Base-by-base conservation (phyloP, 1,140 invertebrate genomes). In the Drosophila orosa region DNA sequence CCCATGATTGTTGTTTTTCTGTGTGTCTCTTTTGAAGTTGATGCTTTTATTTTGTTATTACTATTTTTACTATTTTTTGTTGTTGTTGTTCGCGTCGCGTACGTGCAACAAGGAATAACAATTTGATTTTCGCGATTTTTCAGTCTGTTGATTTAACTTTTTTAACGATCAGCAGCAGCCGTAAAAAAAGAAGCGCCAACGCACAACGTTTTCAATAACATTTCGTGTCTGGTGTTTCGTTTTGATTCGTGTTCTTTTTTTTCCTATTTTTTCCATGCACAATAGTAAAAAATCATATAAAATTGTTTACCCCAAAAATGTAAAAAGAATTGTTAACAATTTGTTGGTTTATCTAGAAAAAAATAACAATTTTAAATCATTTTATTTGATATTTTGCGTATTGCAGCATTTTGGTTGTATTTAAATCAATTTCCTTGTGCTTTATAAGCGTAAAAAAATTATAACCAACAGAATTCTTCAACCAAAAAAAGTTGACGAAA, bases 171-270 rank as follows among this genome's bases (percentile, higher is more conserved):
- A 33, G 48, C 31, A 39, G 50, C 8, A 29, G 60, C 65, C 50
- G 52, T 58, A 69, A 66, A 66, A 71, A 45, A 63, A 71, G n/a
- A 33, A 71, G 39, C 33, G 22, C 33, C 61, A 67, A 68, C 33
- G 56, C 57, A 65, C 47, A 68, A 52, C 67, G 40, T 69, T 69
- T 71, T 69, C 50, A 71, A 71, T 57, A 71, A 71, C 67, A 71
- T 71, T 69, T 57, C 65, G 66, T 58, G 63, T 47, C 48, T 69
- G 50, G 65, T 47, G 25, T 68, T 69, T 45, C 31, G 47, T 25
- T 69, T 35, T 65, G 24, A 54, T 35, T 52, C 25, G n/a, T n/a
- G n/a, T n/a, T n/a, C 52, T 24, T 19, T 39, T 27, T 56, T 52
- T 61, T 33, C 15, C 45, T 17, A n/a, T 55, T 29, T 66, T 66